Evolutionary conservation across 2,797 vertebrate species (phyloP).

Genomic region (Myotis findleyi): DNA sequence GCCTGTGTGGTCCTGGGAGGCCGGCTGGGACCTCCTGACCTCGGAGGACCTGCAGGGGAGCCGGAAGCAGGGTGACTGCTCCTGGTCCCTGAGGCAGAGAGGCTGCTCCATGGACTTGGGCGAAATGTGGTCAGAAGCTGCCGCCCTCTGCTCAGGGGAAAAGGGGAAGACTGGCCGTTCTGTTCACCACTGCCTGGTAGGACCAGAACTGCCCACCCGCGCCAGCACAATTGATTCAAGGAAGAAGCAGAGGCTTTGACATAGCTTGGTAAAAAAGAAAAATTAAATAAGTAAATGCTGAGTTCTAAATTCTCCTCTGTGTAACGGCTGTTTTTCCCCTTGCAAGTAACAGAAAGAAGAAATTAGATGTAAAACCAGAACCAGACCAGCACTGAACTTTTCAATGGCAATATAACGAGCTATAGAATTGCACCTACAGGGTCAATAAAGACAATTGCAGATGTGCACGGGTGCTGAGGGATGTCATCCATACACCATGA

Average conservation of each 20-base stretch:
- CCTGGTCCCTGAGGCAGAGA: background rate
- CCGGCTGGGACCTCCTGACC: background rate
- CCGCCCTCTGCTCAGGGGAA: background rate
- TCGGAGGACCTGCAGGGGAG: background rate
- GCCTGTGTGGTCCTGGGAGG: background rate
- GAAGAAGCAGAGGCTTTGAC: background rate
- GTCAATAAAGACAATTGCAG: background rate
- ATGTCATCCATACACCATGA: background rate
- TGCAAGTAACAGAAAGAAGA: background rate
- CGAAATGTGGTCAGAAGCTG: background rate
- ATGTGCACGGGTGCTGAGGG: background rate
- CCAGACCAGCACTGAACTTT: background rate
- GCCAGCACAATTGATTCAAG: too few species aligned
- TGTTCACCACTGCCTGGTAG: background rate
- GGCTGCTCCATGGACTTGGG: background rate
- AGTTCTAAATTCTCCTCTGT: background rate
- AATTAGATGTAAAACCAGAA: background rate
- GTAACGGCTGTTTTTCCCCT: background rate
- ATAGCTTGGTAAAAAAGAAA: background rate
- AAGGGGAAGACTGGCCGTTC: background rate
- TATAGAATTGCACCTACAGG: background rate
- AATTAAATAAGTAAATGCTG: too few species aligned
- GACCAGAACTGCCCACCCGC: background rate
- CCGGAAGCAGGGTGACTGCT: background rate
- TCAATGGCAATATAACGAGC: background rate